Conservation (phyloP, 2,797 vertebrate genomes). For the Acanthiza pusilla region DNA sequence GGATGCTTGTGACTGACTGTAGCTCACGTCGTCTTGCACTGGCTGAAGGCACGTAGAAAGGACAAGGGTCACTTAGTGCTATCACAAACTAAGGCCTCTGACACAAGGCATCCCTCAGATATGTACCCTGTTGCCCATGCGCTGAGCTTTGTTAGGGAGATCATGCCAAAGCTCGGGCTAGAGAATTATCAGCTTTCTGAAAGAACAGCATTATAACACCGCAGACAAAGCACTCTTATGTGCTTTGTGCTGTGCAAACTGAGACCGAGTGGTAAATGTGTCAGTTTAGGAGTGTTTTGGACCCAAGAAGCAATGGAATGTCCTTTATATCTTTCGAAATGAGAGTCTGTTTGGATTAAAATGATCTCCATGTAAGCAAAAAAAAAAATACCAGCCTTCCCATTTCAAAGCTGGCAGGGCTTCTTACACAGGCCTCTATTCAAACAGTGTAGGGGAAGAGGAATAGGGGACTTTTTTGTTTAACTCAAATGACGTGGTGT, state of each 20-base stretch:
- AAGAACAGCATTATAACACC: conserved; percentile 40
- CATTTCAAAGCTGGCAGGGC: conserved; percentile 50
- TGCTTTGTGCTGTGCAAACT: conserved; percentile 50
- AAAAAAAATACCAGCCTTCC: conserved; percentile 37
- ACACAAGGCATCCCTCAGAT: conserved; percentile 20
- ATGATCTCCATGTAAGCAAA: conserved; percentile 59
- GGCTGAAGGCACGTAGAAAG: background rate
- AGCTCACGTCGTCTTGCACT: background rate
- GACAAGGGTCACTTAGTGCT: conserved; percentile 27
- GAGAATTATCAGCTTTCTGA: conserved; percentile 40
- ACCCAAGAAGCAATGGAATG: conserved; percentile 44
- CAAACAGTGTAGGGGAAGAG: conserved; percentile 24
- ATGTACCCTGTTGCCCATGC: background rate
- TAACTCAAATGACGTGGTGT: conserved; percentile 30
- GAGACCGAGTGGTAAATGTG: conserved; percentile 44
- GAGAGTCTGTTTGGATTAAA: conserved; percentile 57
- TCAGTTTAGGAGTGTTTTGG: conserved; percentile 31
- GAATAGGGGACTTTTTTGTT: conserved; percentile 54
- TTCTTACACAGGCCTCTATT: conserved; percentile 46
- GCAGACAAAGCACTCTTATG: conserved; percentile 45
- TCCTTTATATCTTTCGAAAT: conserved; percentile 47
- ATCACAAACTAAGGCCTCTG: conserved; percentile 29
- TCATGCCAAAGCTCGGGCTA: background rate
- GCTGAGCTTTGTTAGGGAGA: conserved; percentile 16
- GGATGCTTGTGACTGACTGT: conserved; percentile 17